phyloP scores from a whole-genome alignment of 2,113 vertebrate species.

The Tursiops truncatus region DNA sequence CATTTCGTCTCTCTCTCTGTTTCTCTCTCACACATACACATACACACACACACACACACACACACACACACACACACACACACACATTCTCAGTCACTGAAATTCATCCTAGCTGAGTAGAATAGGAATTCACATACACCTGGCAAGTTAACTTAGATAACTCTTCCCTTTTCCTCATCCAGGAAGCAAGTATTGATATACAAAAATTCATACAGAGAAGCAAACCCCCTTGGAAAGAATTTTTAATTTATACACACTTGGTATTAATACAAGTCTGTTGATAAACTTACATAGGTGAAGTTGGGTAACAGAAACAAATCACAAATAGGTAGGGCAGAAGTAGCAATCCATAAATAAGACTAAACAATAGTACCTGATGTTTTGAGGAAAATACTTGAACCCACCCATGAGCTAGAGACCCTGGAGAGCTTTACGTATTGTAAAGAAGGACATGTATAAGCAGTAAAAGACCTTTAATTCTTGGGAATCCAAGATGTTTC shows the following conservation, averaged over 20 bases:
- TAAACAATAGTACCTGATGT: neutral
- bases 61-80: neutral
- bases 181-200: neutral
- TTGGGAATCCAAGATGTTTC: neutral
- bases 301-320: neutral
- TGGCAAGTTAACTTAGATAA: neutral
- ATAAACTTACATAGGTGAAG: neutral
- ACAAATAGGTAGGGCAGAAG: neutral
- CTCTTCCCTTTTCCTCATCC: neutral
- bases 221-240: neutral
- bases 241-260: neutral
- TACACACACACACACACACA: no score
- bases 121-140: neutral
- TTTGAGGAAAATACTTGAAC: neutral
- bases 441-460: neutral
- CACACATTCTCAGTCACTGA: neutral
- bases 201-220: neutral
- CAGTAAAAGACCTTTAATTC: neutral
- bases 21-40: neutral
- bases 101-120: neutral
- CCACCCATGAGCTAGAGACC: neutral
- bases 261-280: neutral
- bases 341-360: neutral
- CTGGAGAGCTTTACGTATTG: neutral
- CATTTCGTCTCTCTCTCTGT: neutral